phyloP scores from a whole-genome alignment of 2,888 invertebrate species.

The Fragum sueziense region DNA sequence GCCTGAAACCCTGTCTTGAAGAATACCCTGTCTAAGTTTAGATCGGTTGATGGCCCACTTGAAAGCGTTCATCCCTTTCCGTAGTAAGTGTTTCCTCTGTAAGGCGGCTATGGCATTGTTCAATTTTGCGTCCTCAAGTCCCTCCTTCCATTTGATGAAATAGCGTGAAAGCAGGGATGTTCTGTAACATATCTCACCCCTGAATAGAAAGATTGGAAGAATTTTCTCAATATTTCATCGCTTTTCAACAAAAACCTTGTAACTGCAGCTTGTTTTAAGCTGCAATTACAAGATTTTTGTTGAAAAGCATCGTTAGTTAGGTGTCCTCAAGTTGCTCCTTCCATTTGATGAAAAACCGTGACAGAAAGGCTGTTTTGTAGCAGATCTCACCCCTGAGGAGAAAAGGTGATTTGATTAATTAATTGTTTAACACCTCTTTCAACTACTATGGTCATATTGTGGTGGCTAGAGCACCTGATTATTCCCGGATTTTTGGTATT shows the following conservation, averaged over 20 bases:
- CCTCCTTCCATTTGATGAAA: conserved; percentile 64
- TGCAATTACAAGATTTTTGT: too few species aligned
- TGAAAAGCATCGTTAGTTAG: too few species aligned
- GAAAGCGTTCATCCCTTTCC: conserved; percentile 73
- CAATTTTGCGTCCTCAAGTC: conserved; percentile 51
- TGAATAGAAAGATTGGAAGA: conserved; percentile 26
- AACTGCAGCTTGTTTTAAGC: too few species aligned
- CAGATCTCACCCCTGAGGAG: conserved; percentile 67
- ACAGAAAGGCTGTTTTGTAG: conserved; percentile 55
- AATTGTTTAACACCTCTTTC: too few species aligned
- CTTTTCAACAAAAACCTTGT: too few species aligned
- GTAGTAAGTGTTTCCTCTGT: conserved; percentile 65
- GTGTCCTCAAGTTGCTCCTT: conserved; percentile 49
- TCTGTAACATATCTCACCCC: conserved; percentile 65
- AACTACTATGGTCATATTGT: too few species aligned
- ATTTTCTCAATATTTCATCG: too few species aligned
- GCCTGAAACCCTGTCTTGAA: conserved; percentile 62
- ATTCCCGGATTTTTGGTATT: too few species aligned
- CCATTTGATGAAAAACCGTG: conserved; percentile 65
- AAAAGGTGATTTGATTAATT: too few species aligned
- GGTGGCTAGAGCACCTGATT: too few species aligned
- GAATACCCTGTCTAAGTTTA: conserved; percentile 66
- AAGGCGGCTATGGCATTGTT: conserved; percentile 60
- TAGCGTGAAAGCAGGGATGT: conserved; percentile 53
- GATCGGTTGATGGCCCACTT: conserved; percentile 74